Conservation (phyloP, 2,113 vertebrate species). For the Cynocephalus volans region DNA sequence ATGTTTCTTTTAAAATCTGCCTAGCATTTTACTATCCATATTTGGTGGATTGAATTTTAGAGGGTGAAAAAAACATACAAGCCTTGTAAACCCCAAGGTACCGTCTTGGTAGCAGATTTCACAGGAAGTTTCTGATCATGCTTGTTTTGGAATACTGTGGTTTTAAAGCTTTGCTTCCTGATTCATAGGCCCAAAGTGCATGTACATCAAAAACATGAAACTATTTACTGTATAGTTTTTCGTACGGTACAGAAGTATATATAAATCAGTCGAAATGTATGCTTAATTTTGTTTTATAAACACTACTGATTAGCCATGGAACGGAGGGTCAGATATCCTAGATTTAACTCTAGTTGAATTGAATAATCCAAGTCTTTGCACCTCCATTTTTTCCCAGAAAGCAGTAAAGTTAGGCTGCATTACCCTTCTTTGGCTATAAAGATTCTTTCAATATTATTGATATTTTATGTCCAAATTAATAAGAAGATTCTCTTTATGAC, state of each 20-base stretch:
- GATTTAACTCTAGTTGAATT: neutral
- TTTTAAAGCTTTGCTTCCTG: neutral
- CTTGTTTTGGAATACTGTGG: neutral
- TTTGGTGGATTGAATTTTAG: neutral
- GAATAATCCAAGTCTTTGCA: neutral
- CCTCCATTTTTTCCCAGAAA: neutral
- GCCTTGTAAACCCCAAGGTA: neutral
- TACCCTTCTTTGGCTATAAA: neutral
- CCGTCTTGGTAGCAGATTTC: neutral
- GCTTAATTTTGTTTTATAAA: neutral
- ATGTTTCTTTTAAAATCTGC: constrained; percentile 30
- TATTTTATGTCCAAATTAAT: neutral
- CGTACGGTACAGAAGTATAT: neutral
- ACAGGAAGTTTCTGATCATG: neutral
- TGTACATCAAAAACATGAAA: neutral
- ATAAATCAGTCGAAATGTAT: neutral
- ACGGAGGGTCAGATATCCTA: neutral
- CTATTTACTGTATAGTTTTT: neutral
- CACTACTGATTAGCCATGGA: neutral
- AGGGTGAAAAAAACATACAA: neutral
- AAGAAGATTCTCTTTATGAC: neutral
- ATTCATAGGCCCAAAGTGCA: neutral
- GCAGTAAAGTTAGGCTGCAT: neutral
- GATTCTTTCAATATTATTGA: neutral
- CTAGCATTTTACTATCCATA: constrained; percentile 19